Evolutionary conservation across 2,797 vertebrate species (phyloP).

Genomic region (Brachymystax lenok): DNA sequence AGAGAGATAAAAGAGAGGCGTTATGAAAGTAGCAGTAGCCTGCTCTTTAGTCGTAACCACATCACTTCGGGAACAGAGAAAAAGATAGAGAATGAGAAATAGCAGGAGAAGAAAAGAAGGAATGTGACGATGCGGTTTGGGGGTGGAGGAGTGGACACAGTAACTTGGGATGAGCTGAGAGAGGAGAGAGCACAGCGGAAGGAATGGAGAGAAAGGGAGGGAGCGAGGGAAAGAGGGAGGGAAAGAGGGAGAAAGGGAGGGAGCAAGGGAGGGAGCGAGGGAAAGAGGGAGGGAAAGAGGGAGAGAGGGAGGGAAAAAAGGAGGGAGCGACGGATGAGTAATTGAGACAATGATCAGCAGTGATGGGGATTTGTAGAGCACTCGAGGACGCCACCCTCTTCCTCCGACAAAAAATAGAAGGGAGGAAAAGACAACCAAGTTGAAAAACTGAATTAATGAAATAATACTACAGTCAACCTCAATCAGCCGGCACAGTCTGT

Average conservation of each 20-base stretch:
- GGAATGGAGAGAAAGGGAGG: conserved; percentile 8
- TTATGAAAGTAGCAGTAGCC: conserved; percentile 12
- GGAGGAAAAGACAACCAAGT: conserved; percentile 48
- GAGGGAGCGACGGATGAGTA: conserved; percentile 61
- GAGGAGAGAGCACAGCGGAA: conserved; percentile 25
- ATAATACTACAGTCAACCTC: conserved; percentile 61
- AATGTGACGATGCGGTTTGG: conserved; percentile 5
- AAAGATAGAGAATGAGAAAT: background rate
- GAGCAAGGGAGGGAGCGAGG: conserved; percentile 38
- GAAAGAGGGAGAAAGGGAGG: conserved; percentile 41
- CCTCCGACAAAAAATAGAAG: conserved; percentile 39
- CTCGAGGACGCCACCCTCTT: conserved; percentile 57
- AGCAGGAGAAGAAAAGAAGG: conserved; percentile 17
- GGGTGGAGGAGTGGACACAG: conserved; percentile 26
- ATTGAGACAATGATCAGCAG: conserved; percentile 79
- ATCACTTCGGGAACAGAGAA: conserved; percentile 4
- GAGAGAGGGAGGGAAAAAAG: conserved; percentile 42
- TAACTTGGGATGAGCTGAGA: conserved; percentile 51
- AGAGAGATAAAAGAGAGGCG: conserved; percentile 1
- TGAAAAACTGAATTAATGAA: conserved; percentile 66
- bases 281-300: conserved; percentile 29
- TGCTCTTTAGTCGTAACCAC: background rate
- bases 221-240: background rate
- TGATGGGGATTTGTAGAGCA: conserved; percentile 67
- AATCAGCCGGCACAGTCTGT: conserved; percentile 44